A percentile compares a stretch with the other conserved stretches of the same genome.
These are phyloP conservation scores for Lophura nycthemera DNA, from an alignment of 2,113 vertebrate species.

Conservation along the genomic window DNA sequence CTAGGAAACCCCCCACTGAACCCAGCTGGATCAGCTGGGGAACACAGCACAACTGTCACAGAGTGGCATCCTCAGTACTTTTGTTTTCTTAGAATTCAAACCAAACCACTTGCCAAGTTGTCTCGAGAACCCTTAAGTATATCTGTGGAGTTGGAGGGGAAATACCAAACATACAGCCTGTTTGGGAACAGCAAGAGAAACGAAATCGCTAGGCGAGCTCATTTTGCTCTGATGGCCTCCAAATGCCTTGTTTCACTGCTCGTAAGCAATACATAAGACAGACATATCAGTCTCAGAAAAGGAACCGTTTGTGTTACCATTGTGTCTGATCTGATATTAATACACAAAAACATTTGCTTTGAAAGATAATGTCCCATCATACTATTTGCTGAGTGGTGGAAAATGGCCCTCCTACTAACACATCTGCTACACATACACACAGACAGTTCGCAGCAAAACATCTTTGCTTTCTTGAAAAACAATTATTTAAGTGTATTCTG, in stretches of 20 bases:
- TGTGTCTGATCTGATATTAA: neutral
- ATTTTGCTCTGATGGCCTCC: slow-evolving; percentile 64
- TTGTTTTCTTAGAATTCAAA: neutral
- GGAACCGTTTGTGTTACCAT: neutral
- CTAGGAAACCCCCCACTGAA: neutral
- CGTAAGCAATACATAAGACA: slow-evolving; percentile 36
- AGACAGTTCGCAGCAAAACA: neutral
- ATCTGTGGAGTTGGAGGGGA: neutral
- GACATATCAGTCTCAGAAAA: neutral
- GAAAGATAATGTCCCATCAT: neutral
- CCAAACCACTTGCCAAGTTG: neutral
- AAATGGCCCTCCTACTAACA: neutral
- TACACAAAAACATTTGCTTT: slow-evolving; percentile 21
- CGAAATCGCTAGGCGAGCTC: slow-evolving; percentile 67
- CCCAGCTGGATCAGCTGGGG: neutral
- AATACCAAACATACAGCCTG: slow-evolving; percentile 20
- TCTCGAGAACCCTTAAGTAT: neutral
- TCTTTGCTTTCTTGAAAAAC: neutral
- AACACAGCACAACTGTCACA: neutral
- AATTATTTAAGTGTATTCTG: neutral
- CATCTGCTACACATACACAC: neutral
- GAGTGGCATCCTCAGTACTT: neutral
- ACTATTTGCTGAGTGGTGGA: neutral
- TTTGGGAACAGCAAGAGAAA: slow-evolving; percentile 65
- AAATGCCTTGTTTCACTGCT: slow-evolving; percentile 46